phyloP scores from a whole-genome alignment of 2,797 vertebrate genomes.

The Nannoperca australis region DNA sequence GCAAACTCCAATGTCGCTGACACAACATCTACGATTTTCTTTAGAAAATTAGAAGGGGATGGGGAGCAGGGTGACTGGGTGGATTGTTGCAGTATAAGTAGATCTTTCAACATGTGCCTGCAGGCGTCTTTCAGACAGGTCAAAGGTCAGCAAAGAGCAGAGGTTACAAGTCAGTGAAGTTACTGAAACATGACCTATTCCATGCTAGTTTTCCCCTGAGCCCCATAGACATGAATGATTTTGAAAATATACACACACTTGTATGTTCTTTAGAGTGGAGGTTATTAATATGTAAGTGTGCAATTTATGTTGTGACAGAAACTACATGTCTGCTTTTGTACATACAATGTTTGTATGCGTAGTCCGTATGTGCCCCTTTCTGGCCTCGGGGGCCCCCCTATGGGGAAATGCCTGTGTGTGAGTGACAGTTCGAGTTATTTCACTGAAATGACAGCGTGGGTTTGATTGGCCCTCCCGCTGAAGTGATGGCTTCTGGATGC shows the following conservation, averaged over 20 bases:
- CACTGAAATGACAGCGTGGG: slow-evolving; percentile 74
- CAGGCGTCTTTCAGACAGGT: slow-evolving; percentile 35
- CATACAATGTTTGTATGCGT: slow-evolving; percentile 28
- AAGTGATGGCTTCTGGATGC: slow-evolving; percentile 74
- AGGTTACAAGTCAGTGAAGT: slow-evolving; percentile 33
- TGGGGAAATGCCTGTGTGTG: slow-evolving; percentile 48
- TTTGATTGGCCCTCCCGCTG: slow-evolving; percentile 82
- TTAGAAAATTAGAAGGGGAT: background rate
- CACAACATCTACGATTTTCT: background rate
- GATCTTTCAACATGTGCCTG: slow-evolving; percentile 33
- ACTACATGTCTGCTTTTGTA: slow-evolving; percentile 15
- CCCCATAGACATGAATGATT: slow-evolving; percentile 27
- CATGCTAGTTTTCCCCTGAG: background rate
- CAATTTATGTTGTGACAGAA: slow-evolving; percentile 19
- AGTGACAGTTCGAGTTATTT: slow-evolving; percentile 80
- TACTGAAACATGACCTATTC: slow-evolving; percentile 5
- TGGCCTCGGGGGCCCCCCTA: slow-evolving; percentile 29
- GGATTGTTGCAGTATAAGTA: slow-evolving; percentile 32
- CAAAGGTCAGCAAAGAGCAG: slow-evolving; percentile 38
- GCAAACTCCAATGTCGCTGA: background rate
- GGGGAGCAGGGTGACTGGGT: slow-evolving; percentile 26
- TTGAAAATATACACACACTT: background rate
- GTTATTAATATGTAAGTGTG: slow-evolving; percentile 20
- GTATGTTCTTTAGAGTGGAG: background rate
- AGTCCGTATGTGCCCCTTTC: slow-evolving; percentile 19